Conservation (phyloP, 1,140 invertebrate species). For the Globodera ellingtonae region DNA sequence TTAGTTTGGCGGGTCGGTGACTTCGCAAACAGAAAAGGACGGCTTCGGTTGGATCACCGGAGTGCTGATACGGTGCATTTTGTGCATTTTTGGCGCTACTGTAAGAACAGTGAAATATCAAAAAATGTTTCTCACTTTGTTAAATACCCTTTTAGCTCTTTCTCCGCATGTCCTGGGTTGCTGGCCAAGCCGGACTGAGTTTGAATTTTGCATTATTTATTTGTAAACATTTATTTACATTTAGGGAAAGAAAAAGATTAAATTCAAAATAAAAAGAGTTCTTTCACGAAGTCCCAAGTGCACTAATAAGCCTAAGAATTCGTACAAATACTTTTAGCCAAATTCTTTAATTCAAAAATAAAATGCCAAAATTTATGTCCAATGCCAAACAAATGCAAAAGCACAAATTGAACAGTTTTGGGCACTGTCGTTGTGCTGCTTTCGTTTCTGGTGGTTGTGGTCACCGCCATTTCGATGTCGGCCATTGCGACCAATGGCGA, state of each 20-base stretch:
- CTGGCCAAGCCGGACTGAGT: slow-evolving; percentile 75
- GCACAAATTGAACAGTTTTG: slow-evolving; percentile 26
- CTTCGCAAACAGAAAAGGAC: slow-evolving; percentile 26
- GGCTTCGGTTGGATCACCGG: slow-evolving; percentile 59
- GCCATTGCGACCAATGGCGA: slow-evolving; percentile 71
- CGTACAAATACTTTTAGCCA: too few relatives aligned
- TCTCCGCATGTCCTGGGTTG: slow-evolving; percentile 71
- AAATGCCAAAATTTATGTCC: background rate
- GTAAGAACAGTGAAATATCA: background rate
- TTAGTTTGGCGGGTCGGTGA: background rate
- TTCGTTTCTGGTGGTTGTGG: slow-evolving; percentile 66
- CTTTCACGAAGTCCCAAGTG: background rate
- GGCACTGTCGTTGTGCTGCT: slow-evolving; percentile 40
- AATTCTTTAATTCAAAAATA: slow-evolving; percentile 1
- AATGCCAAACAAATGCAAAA: too few relatives aligned
- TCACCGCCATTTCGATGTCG: slow-evolving; percentile 70
- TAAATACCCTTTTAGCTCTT: slow-evolving; percentile 65
- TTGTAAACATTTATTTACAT: too few relatives aligned
- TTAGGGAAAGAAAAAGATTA: background rate
- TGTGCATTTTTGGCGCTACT: slow-evolving; percentile 75
- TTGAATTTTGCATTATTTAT: slow-evolving; percentile 4
- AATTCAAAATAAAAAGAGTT: background rate
- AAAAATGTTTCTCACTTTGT: background rate
- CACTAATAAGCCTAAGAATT: too few relatives aligned
- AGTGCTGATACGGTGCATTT: slow-evolving; percentile 72